Evolutionary conservation across 2,113 vertebrate genomes (phyloP).

Genomic region (Hassar affinis): DNA sequence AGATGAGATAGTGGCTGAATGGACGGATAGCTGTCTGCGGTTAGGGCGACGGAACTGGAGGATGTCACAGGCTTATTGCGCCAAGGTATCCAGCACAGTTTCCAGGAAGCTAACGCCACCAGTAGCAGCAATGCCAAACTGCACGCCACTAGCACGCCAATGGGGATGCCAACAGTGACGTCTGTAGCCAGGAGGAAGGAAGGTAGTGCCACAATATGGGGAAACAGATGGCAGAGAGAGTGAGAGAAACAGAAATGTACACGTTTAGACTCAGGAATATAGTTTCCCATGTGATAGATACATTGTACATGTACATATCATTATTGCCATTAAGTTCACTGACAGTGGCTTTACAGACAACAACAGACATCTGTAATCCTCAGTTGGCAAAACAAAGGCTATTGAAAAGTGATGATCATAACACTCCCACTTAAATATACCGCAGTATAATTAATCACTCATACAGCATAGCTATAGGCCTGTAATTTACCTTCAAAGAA

Average conservation of each 20-base stretch:
- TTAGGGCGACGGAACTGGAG: constrained; percentile 62
- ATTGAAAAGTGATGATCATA: constrained; percentile 3
- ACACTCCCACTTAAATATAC: constrained; percentile 24
- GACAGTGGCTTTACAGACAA: background rate
- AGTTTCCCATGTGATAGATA: background rate
- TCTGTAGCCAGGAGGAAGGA: constrained; percentile 72
- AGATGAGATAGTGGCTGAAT: constrained; percentile 66
- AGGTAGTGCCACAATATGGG: constrained; percentile 70
- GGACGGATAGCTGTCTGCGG: constrained; percentile 61
- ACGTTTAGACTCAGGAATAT: background rate
- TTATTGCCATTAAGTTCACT: background rate
- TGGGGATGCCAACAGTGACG: constrained; percentile 86
- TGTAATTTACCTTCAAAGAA: constrained; percentile 50
- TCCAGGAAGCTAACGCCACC: constrained; percentile 84
- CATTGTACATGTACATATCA: background rate
- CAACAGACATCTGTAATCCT: background rate
- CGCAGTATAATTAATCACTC: constrained; percentile 56
- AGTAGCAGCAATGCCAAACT: constrained; percentile 86
- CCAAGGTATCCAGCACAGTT: constrained; percentile 85
- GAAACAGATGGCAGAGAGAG: constrained; percentile 70
- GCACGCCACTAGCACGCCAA: constrained; percentile 75
- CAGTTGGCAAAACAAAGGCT: constrained; percentile 1
- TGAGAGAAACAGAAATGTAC: constrained; percentile 50
- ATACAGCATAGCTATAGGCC: constrained; percentile 45
- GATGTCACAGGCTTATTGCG: constrained; percentile 74